Percentiles rank a stretch among this genome's conserved stretches.
Conservation (phyloP, 2,113 vertebrate species). For the Hippocampus abdominalis region DNA sequence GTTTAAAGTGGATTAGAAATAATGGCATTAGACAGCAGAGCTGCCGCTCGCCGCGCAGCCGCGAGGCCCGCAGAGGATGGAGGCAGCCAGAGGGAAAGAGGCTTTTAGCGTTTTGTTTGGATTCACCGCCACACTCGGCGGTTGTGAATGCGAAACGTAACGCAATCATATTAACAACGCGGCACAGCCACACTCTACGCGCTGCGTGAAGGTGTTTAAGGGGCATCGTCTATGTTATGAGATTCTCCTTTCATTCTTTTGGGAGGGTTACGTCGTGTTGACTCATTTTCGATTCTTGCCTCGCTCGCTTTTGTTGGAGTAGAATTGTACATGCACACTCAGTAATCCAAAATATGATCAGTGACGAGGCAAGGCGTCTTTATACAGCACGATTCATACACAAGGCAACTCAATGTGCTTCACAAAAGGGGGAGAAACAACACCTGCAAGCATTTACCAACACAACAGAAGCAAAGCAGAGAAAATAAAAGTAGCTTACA, state of each 20-base stretch:
- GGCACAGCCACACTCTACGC: slow-evolving; percentile 11
- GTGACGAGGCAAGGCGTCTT: no score
- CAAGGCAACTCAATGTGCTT: no score
- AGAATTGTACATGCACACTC: neutral
- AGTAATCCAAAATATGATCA: neutral
- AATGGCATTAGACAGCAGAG: slow-evolving; percentile 70
- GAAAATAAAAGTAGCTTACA: no score
- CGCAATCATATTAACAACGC: slow-evolving; percentile 34
- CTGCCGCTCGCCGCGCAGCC: slow-evolving; percentile 50
- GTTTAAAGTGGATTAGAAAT: slow-evolving; percentile 72
- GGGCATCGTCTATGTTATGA: slow-evolving; percentile 20
- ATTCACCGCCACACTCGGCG: slow-evolving; percentile 35
- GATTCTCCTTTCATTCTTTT: slow-evolving; percentile 1
- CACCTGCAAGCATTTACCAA: no score
- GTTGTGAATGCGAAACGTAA: slow-evolving; percentile 25
- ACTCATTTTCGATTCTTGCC: neutral
- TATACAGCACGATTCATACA: no score
- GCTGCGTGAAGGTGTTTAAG: neutral
- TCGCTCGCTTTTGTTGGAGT: neutral
- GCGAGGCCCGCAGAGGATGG: slow-evolving; percentile 56
- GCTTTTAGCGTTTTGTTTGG: slow-evolving; percentile 56
- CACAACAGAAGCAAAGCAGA: no score
- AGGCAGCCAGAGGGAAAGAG: slow-evolving; percentile 35
- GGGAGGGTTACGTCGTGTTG: neutral
- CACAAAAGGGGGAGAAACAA: no score